A percentile compares a stretch with the other conserved stretches of the same genome.
Evolutionary conservation across 2,888 invertebrate species (phyloP).

Genomic region (Clostera curtula): DNA sequence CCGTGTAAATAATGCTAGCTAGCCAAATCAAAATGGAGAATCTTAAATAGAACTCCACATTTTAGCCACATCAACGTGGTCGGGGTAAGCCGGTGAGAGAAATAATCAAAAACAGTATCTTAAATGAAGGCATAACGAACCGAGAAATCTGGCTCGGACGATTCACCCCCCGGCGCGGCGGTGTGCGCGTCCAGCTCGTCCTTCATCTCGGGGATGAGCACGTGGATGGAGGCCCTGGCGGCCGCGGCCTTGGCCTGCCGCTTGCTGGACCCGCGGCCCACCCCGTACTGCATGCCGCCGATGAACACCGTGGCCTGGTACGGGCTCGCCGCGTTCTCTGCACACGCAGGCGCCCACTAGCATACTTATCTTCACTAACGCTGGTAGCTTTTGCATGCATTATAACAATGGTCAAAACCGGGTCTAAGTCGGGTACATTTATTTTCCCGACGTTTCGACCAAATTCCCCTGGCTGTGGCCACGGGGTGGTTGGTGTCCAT

Average conservation of each 20-base stretch:
- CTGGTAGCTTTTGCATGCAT: no score
- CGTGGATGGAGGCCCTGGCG: conserved; percentile 90
- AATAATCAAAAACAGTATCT: background rate
- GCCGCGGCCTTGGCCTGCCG: conserved; percentile 97
- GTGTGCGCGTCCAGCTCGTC: conserved; percentile 78
- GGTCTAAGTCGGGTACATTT: no score
- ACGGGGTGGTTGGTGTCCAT: no score
- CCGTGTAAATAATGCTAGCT: no score
- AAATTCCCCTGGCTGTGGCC: no score
- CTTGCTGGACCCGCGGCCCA: conserved; percentile 95
- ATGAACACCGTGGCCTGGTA: conserved; percentile 96
- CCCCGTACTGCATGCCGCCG: conserved; percentile 94
- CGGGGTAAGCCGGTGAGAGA: no score
- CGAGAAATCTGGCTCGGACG: conserved; percentile 39
- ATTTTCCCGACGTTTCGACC: no score
- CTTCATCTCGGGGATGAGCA: conserved; percentile 94
- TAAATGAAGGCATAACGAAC: conserved; percentile 22
- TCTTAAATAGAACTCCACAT: no score
- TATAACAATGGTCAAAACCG: no score
- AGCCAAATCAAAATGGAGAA: no score
- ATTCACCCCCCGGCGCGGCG: conserved; percentile 3
- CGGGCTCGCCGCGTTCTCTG: conserved; percentile 93
- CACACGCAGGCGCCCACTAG: background rate
- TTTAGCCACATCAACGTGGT: no score
- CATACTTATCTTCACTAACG: no score